Percentiles rank a stretch among this genome's conserved stretches.
Conservation (phyloP, 2,888 invertebrate species). For the Lasioglossum figueresi region DNA sequence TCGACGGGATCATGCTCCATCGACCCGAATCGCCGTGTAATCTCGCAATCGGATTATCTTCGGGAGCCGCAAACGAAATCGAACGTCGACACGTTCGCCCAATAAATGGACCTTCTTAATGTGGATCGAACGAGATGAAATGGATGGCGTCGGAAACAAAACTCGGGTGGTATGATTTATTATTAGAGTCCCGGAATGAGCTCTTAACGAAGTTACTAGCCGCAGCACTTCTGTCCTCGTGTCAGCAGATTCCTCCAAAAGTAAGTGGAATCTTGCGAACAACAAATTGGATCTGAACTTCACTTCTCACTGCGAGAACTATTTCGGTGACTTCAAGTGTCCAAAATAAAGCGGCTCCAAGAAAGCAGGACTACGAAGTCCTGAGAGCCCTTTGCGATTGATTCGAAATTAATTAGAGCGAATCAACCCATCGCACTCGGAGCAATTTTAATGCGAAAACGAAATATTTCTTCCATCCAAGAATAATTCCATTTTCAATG, state of each 20-base stretch:
- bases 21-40: conserved; percentile 65
- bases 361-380: neutral
- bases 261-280: neutral
- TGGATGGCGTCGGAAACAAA: neutral
- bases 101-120: conserved; percentile 30
- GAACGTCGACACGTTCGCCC: conserved; percentile 24
- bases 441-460: no score
- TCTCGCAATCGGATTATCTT: conserved; percentile 67
- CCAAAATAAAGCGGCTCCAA: neutral
- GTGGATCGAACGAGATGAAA: conserved; percentile 1
- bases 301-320: neutral
- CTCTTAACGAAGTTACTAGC: neutral
- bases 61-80: conserved; percentile 48
- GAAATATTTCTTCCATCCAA: no score
- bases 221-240: neutral
- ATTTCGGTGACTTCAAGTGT: neutral
- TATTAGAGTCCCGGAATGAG: neutral
- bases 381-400: neutral
- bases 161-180: neutral
- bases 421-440: no score
- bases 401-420: neutral
- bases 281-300: neutral
- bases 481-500: no score
- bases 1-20: conserved; percentile 45
- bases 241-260: neutral